Evolutionary conservation across 1,140 invertebrate genomes (phyloP).

Genomic region (Calephelis nemesis): DNA sequence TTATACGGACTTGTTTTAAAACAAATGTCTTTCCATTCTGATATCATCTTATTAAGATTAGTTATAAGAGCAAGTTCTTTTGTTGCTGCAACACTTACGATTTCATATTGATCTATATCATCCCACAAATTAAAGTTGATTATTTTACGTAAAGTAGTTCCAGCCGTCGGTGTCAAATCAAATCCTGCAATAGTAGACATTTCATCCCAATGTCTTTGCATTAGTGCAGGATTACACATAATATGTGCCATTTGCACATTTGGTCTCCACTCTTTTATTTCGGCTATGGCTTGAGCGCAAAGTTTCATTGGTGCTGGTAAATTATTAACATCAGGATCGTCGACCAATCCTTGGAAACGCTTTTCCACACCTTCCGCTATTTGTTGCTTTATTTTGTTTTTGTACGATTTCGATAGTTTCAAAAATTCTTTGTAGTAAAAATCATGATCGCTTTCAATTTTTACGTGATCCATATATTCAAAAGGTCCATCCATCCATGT

Average conservation of each 20-base stretch:
- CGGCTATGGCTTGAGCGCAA: conserved; percentile 84
- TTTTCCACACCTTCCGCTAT: conserved; percentile 83
- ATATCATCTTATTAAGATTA: conserved; percentile 89
- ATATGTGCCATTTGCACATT: conserved; percentile 89
- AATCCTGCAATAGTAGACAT: conserved; percentile 91
- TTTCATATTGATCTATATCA: conserved; percentile 89
- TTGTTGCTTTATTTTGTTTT: conserved; percentile 88
- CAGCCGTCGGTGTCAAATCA: conserved; percentile 91
- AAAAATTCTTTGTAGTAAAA: conserved; percentile 87
- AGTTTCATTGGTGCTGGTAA: conserved; percentile 89
- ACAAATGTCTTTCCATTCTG: conserved; percentile 89
- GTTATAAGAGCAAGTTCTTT: conserved; percentile 92
- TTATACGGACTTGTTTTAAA: conserved; percentile 88
- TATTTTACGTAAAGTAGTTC: conserved; percentile 91
- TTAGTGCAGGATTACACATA: conserved; percentile 92
- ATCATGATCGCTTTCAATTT: conserved; percentile 86
- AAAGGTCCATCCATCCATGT: conserved; percentile 96
- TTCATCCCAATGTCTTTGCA: conserved; percentile 94
- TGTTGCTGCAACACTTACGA: conserved; percentile 92
- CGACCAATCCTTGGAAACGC: conserved; percentile 84
- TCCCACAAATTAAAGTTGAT: conserved; percentile 87
- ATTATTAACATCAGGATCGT: conserved; percentile 87
- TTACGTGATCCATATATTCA: conserved; percentile 86
- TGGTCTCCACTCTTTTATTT: conserved; percentile 90
- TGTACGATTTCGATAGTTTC: conserved; percentile 90